Evolutionary conservation across 2,113 vertebrate species (phyloP).

Genomic region (Hiodon alosoides): DNA sequence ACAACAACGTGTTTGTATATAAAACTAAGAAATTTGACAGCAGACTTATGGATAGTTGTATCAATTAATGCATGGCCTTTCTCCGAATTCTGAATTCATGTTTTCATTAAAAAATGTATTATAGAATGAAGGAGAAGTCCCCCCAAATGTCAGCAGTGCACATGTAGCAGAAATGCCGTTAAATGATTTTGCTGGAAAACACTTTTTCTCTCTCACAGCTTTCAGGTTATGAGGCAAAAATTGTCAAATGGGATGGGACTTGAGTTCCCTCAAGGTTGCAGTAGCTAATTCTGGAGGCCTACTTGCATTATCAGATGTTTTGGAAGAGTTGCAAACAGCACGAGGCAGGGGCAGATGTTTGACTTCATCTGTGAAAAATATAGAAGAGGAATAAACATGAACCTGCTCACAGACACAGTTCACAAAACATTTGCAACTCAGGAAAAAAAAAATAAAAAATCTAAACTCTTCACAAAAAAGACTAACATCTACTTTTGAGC

Average conservation of each 20-base stretch:
- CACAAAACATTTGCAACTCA: no score
- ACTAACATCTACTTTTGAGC: no score
- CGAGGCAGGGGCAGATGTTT: constrained; percentile 1
- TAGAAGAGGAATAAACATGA: not conserved
- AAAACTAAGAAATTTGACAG: no score
- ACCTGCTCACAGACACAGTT: not conserved
- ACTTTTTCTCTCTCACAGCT: not conserved
- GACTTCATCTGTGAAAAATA: not conserved
- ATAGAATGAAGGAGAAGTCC: not conserved
- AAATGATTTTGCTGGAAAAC: not conserved
- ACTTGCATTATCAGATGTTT: not conserved
- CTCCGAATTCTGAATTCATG: no score
- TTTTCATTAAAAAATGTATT: not conserved
- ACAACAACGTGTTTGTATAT: no score
- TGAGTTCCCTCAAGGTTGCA: constrained; percentile 1
- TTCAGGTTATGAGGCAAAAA: not conserved
- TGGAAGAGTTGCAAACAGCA: not conserved
- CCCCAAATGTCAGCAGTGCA: no score
- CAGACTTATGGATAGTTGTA: no score
- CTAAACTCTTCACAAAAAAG: no score
- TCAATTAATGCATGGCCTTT: no score
- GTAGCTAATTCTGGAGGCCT: not conserved
- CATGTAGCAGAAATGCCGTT: no score
- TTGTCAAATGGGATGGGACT: not conserved
- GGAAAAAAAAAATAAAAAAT: no score